Conservation (phyloP, 2,113 vertebrate genomes). For the Heterotilapia buettikoferi region DNA sequence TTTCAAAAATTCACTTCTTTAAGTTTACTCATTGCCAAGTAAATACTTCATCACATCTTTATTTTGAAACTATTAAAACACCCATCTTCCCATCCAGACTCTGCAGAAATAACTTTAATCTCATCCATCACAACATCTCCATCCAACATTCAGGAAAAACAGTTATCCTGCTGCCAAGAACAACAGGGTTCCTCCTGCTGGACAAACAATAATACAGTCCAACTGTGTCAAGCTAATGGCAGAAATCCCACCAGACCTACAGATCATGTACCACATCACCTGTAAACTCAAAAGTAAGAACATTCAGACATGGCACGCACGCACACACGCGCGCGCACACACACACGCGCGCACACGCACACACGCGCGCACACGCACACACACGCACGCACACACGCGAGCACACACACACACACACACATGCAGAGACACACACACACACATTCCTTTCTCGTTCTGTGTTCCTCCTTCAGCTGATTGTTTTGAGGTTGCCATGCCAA, state of each 20-base stretch:
- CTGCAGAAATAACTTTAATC: background rate
- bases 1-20: background rate
- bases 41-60: background rate
- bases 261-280: slow-evolving; percentile 21
- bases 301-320: background rate
- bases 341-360: fast-evolving
- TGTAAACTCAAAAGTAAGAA: background rate
- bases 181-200: slow-evolving; percentile 28
- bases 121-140: slow-evolving; percentile 10
- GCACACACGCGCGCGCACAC: fast-evolving
- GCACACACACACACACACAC: too few species aligned
- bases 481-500: slow-evolving; percentile 22
- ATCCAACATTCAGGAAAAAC: background rate
- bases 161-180: slow-evolving; percentile 30
- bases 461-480: background rate
- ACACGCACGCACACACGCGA: fast-evolving
- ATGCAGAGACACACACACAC: background rate
- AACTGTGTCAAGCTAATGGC: slow-evolving; percentile 41
- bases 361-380: fast-evolving
- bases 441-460: background rate
- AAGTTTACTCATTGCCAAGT: background rate
- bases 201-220: slow-evolving; percentile 47
- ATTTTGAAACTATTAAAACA: background rate
- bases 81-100: background rate
- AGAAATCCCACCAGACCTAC: slow-evolving; percentile 13